Conservation (phyloP, 2,113 vertebrate genomes). For the Proteles cristata region DNA sequence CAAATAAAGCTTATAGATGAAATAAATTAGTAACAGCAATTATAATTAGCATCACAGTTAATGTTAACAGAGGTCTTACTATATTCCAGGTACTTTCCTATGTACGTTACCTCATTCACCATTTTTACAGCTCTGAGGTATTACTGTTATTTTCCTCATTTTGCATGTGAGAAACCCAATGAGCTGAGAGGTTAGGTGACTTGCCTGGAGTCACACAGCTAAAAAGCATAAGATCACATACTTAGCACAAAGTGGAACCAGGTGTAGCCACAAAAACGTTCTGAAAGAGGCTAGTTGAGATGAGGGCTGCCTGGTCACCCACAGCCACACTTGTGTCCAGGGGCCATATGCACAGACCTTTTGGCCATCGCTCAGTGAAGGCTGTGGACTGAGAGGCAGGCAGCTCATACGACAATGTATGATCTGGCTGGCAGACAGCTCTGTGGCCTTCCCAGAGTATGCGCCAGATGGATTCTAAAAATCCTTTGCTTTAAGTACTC, state of each 20-base stretch:
- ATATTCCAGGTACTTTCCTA: not conserved
- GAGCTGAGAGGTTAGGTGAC: not conserved
- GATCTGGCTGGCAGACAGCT: not conserved
- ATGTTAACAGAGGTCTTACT: not conserved
- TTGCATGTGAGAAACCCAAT: not conserved
- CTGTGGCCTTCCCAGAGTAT: not conserved
- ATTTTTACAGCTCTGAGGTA: not conserved
- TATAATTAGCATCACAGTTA: not conserved
- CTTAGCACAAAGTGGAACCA: not conserved
- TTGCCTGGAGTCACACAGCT: not conserved
- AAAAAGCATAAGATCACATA: not conserved
- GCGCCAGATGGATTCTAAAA: not conserved
- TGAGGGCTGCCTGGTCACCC: not conserved
- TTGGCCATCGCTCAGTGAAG: not conserved
- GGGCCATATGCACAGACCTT: not conserved
- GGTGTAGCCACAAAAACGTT: not conserved
- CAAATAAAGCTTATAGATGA: not conserved
- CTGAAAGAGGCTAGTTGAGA: not conserved
- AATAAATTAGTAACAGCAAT: not conserved
- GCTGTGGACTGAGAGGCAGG: not conserved
- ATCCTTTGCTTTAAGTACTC: not conserved
- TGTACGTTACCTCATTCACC: not conserved
- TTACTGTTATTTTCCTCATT: not conserved
- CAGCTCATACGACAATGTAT: rapidly evolving
- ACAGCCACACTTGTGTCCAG: not conserved